Base-by-base conservation (phyloP, 37 sponge, comb jelly and placozoan genomes). In the Chondrilla cf. caribensis region DNA sequence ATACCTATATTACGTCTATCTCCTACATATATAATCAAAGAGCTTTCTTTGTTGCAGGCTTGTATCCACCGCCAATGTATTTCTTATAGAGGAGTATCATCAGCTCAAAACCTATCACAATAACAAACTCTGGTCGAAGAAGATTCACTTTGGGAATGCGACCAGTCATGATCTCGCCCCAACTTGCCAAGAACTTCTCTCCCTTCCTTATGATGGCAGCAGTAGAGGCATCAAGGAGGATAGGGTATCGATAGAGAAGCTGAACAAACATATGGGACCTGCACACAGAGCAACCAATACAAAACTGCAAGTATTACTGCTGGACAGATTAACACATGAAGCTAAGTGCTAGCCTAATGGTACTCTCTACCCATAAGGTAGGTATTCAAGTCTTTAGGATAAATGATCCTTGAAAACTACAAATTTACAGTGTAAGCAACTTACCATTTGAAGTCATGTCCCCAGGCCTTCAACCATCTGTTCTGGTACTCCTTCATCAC, bases 401-500 rank as follows among this genome's bases (percentile, higher is more conserved):
- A n/a, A n/a, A n/a, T n/a, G n/a, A n/a, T n/a, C n/a, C n/a, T n/a
- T n/a, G n/a, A n/a, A n/a, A n/a, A n/a, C n/a, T n/a, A n/a, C n/a
- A n/a, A n/a, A n/a, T n/a, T n/a, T n/a, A n/a, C n/a, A n/a, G n/a
- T n/a, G n/a, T n/a, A n/a, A n/a, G n/a, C n/a, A n/a, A n/a, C n/a
- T 47, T 11, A 89, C 89, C 89, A 89, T 39, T 77, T 73, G 38
- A 85, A 89, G 71, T 89, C 89, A 79, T 26, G 42, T 14, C 89
- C 89, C 71, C 80, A 89, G 28, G 78, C 43, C 38, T 82, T 77
- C 78, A 89, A 40, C 89, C 89, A 89, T 24, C 89, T 36, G 70
- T 89, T 89, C 78, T 89, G 89, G 47, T 84, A 89, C 70, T 89
- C 89, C 42, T 72, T 54, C 85, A 89, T 82, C 2, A 89, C 77